phyloP scores from a whole-genome alignment of 2,113 vertebrate genomes.

The Psammodynastes pulverulentus region DNA sequence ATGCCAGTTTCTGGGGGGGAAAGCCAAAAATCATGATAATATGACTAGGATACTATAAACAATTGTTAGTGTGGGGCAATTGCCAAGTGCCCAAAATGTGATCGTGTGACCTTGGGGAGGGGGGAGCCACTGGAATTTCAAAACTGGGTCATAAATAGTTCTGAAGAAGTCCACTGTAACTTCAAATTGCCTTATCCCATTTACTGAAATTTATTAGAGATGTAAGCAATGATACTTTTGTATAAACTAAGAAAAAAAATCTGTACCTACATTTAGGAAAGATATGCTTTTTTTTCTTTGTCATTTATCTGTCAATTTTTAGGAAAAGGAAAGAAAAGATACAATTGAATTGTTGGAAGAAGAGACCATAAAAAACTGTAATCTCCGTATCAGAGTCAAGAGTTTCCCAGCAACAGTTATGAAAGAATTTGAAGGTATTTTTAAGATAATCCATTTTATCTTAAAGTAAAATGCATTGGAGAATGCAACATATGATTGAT shows the following conservation, averaged over 20 bases:
- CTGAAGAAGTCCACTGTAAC: not conserved
- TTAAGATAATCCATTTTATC: not conserved
- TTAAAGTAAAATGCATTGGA: not conserved
- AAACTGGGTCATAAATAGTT: not conserved
- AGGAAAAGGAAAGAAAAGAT: conserved; percentile 71
- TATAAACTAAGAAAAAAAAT: not conserved
- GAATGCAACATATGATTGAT: not conserved
- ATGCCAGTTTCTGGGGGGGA: not conserved
- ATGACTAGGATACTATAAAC: not conserved
- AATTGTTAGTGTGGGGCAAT: not conserved
- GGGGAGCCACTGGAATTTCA: not conserved
- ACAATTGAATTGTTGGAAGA: conserved; percentile 75
- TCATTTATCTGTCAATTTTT: conserved; percentile 37
- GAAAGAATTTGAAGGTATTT: conserved; percentile 71
- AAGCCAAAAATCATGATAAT: not conserved
- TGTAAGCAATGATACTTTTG: not conserved
- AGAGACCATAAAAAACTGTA: conserved; percentile 80
- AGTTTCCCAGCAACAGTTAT: conserved; percentile 55
- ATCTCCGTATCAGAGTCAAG: conserved; percentile 64
- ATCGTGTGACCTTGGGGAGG: not conserved
- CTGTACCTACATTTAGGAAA: not conserved
- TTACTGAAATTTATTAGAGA: not conserved
- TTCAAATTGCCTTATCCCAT: not conserved
- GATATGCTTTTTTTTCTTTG: not conserved
- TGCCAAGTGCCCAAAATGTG: not conserved